Percentiles rank a stretch among this genome's conserved stretches.
Evolutionary conservation across 2,888 invertebrate genomes (phyloP).

Genomic region (Sipunculus nudus): DNA sequence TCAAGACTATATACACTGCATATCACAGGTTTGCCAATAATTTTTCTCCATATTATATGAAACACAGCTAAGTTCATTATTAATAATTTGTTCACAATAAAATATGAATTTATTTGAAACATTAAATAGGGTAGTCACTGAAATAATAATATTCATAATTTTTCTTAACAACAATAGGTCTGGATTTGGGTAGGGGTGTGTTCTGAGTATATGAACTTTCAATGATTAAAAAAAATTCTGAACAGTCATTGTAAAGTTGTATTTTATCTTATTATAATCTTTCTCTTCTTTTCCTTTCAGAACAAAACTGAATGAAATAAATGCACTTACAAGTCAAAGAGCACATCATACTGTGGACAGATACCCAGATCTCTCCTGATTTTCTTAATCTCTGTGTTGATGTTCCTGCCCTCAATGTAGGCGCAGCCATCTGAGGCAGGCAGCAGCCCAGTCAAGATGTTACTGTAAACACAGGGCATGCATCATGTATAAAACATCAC

Average conservation of each 20-base stretch:
- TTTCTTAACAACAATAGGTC: no score
- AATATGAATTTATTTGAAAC: no score
- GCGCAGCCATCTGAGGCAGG: slow-evolving; percentile 44
- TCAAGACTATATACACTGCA: no score
- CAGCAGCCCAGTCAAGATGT: slow-evolving; percentile 59
- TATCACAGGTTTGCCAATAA: no score
- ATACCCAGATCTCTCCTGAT: slow-evolving; percentile 60
- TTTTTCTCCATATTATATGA: no score
- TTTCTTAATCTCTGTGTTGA: slow-evolving; percentile 36
- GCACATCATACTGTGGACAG: slow-evolving; percentile 67
- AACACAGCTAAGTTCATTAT: no score
- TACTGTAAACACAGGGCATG: slow-evolving; percentile 50
- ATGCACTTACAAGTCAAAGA: slow-evolving; percentile 64
- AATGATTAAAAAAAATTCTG: background rate
- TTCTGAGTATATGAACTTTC: background rate
- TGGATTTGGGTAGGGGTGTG: no score
- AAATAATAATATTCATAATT: no score
- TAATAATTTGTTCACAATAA: no score
- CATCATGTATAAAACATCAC: background rate
- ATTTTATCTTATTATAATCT: background rate
- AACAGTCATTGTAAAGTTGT: background rate
- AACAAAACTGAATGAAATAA: background rate
- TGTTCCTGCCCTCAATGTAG: slow-evolving; percentile 45
- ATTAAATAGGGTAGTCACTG: no score
- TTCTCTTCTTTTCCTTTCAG: background rate